Evolutionary conservation across 2,888 invertebrate species (phyloP).

Genomic region (Proisotoma minuta): DNA sequence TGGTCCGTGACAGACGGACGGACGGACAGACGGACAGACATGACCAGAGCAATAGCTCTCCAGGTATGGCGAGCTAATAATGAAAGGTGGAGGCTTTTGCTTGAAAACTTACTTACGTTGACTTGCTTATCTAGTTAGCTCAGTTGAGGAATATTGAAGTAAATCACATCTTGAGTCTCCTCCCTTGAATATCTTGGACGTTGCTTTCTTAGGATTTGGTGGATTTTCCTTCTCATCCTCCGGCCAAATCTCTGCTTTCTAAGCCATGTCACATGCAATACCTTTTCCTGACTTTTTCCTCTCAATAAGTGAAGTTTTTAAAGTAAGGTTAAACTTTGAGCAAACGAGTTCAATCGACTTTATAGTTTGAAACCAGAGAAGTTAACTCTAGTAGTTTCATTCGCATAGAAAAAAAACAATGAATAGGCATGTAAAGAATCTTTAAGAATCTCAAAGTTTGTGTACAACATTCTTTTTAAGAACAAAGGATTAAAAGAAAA

Average conservation of each 20-base stretch:
- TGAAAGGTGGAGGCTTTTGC: not conserved
- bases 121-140: not conserved
- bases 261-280: not conserved
- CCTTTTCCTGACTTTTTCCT: not conserved
- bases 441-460: too few relatives aligned
- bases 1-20: not conserved
- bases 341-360: too few relatives aligned
- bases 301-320: not conserved
- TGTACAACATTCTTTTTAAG: too few relatives aligned
- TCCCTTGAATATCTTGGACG: not conserved
- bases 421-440: too few relatives aligned
- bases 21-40: not conserved
- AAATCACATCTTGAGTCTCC: not conserved
- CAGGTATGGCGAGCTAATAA: too few relatives aligned
- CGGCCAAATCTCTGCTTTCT: not conserved
- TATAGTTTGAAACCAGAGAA: too few relatives aligned
- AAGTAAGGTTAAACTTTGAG: too few relatives aligned
- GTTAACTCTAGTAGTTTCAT: too few relatives aligned
- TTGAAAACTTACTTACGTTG: not conserved
- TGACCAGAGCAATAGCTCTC: too few relatives aligned
- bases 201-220: not conserved
- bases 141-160: not conserved
- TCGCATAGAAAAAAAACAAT: too few relatives aligned
- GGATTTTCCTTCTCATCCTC: not conserved
- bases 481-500: too few relatives aligned